Evolutionary conservation across 2,113 vertebrate genomes (phyloP), one percentile per base, ranked within the genome.

Genomic region (Onychostruthus taczanowskii): DNA sequence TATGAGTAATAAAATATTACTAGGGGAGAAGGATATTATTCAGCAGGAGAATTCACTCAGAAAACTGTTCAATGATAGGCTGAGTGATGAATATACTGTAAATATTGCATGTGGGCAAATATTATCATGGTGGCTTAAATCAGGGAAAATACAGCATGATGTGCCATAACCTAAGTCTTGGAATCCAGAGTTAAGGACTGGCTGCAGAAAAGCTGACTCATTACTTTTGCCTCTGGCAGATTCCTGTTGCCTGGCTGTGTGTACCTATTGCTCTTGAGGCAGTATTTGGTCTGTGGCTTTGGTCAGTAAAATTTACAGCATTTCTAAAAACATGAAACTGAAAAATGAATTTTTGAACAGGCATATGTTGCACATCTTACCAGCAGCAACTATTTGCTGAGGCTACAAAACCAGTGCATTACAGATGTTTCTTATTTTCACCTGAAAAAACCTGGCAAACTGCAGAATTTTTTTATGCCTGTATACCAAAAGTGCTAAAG

Each of bases 141-240:
- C 47, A 26, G 28, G 72, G 31, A 69, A 90, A 87, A 89, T 75
- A 81, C 12, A n/a, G 46, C 37, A 55, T 4, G 14, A 35, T 24
- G 70, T 41, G 75, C 47, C 12, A 22, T 62, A 83, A 75, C 26
- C 35, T 44, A 74, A 69, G 53, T 39, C 90, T 86, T 88, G 61
- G 70, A 95, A 94, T 77, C 37, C 41, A 90, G 46, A 13, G 4
- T 84, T 95, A 73, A 39, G 62, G 37, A 61, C 84, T 92, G 46
- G 26, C 53, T 96, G 68, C 49, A 78, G 75, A 90, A 92, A 59
- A n/a, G 64, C 58, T 79, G 92, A 89, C 66, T 97, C 73, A 93
- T 84, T 96, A 37, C 76, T 94, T 94, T 90, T 21, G 10, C 74
- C 70, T 91, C 70, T 85, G 87, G 94, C 87, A 91, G 83, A 68